Evolutionary conservation across 2,797 vertebrate species (phyloP).

Genomic region (Notoglanidium macrostoma): DNA sequence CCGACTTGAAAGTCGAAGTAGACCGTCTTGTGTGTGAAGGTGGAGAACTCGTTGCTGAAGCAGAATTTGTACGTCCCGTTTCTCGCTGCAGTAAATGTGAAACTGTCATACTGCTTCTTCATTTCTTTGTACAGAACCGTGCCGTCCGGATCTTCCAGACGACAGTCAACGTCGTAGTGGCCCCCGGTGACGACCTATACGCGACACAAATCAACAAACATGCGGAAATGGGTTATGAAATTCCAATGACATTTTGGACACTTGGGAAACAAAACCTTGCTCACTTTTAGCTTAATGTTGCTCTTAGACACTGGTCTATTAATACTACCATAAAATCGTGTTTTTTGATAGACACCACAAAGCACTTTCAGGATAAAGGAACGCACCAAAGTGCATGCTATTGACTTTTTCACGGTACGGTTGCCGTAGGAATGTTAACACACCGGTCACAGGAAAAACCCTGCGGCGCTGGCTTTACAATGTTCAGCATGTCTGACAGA

Average conservation of each 20-base stretch:
- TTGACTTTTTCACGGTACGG: neutral
- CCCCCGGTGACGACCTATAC: slow-evolving; percentile 95
- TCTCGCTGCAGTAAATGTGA: slow-evolving; percentile 90
- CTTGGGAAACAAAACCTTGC: neutral
- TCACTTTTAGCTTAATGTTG: neutral
- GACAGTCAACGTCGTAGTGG: slow-evolving; percentile 97
- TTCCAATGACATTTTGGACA: neutral
- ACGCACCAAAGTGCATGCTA: neutral
- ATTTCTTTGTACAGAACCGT: slow-evolving; percentile 94
- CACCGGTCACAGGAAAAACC: neutral
- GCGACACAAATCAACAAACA: neutral
- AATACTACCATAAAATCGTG: neutral
- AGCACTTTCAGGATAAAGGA: neutral
- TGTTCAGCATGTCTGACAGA: neutral
- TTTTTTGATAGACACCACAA: neutral
- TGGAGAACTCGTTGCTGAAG: slow-evolving; percentile 99
- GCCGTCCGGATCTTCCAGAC: slow-evolving; percentile 91
- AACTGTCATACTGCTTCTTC: slow-evolving; percentile 99
- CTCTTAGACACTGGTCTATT: neutral
- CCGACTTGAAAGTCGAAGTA: slow-evolving; percentile 99
- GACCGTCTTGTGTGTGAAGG: slow-evolving; percentile 98
- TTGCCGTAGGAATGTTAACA: neutral
- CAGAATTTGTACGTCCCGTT: slow-evolving; percentile 97
- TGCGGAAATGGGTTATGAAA: neutral
- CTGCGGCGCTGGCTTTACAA: neutral